Percentiles rank a stretch among this genome's conserved stretches.
Evolutionary conservation across 2,113 vertebrate genomes (phyloP).

Genomic region (Gila orcuttii): DNA sequence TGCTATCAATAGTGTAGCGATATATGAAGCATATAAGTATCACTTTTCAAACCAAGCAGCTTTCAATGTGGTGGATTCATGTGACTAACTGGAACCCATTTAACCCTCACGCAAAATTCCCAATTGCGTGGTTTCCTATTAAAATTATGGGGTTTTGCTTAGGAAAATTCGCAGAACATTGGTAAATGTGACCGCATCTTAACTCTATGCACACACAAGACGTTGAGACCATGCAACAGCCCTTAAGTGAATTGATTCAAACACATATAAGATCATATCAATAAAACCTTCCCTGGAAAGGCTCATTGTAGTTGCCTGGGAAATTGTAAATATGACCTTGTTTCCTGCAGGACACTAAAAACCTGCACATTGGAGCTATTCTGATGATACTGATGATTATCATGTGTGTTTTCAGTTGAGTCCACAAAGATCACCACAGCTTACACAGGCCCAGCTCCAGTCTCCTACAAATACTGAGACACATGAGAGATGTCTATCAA

Average conservation of each 20-base stretch:
- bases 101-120: not conserved
- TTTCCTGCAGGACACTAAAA: not conserved
- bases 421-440: slow-evolving; percentile 7
- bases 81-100: not conserved
- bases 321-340: not conserved
- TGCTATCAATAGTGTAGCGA: too few relatives aligned
- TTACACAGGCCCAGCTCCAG: not conserved
- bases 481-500: not conserved
- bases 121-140: not conserved
- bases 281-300: not conserved
- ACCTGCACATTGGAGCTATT: not conserved
- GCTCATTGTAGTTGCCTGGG: not conserved
- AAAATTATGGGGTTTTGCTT: not conserved
- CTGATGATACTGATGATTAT: not conserved
- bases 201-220: not conserved
- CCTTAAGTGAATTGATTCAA: not conserved
- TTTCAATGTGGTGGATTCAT: too few relatives aligned
- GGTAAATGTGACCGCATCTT: too few relatives aligned
- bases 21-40: not conserved
- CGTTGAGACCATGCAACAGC: not conserved
- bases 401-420: not conserved
- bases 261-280: not conserved
- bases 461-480: not conserved
- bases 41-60: not conserved
- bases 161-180: not conserved